Evolutionary conservation across 2,888 invertebrate species (phyloP).

Genomic region (Dolichomitus sp.): DNA sequence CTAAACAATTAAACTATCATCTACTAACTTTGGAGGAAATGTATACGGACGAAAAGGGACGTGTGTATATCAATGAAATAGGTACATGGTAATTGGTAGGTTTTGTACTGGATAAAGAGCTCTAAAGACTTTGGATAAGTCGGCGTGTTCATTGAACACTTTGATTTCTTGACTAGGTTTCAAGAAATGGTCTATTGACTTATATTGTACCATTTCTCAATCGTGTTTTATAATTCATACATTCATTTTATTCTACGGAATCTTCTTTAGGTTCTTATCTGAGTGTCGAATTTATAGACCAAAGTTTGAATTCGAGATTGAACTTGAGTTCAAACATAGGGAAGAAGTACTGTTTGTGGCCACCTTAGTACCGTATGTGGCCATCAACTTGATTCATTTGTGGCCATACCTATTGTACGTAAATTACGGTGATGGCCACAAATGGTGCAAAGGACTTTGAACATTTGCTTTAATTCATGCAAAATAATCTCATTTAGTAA

Average conservation of each 20-base stretch:
- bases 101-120: background rate
- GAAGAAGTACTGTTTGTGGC: too few species aligned
- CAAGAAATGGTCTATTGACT: background rate
- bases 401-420: too few species aligned
- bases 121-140: background rate
- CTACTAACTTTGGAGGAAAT: constrained; percentile 9
- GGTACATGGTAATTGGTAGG: background rate
- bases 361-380: too few species aligned
- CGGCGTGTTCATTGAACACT: background rate
- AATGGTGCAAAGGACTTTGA: too few species aligned
- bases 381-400: too few species aligned
- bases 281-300: background rate
- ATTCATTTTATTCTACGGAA: background rate
- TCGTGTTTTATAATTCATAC: background rate
- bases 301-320: background rate
- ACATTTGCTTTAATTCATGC: too few species aligned
- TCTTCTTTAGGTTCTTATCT: background rate
- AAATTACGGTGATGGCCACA: too few species aligned
- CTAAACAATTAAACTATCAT: constrained; percentile 52
- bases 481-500: too few species aligned
- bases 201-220: background rate
- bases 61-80: background rate
- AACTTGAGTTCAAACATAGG: background rate
- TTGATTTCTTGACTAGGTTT: background rate
- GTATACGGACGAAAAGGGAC: background rate